Evolutionary conservation across 1,140 invertebrate genomes (phyloP).

Genomic region (Tetramorium alpestre): DNA sequence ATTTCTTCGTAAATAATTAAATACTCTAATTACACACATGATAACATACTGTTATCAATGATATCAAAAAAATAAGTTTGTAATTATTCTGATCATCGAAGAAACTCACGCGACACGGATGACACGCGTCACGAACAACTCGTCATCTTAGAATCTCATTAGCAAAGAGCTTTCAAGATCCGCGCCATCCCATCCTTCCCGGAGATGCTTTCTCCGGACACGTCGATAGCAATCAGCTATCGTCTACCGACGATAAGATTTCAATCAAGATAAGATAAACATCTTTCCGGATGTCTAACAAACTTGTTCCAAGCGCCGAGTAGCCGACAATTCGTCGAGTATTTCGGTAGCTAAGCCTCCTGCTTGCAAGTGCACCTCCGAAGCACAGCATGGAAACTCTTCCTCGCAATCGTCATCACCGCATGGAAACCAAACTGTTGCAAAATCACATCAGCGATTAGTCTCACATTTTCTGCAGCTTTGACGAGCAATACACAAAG

Average conservation of each 20-base stretch:
- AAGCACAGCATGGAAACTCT: neutral
- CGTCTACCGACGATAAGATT: neutral
- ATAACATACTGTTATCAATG: neutral
- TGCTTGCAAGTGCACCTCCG: neutral
- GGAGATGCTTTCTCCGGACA: neutral
- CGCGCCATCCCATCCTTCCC: neutral
- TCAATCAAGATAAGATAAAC: neutral
- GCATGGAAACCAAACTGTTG: neutral
- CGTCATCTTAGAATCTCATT: conserved; percentile 38
- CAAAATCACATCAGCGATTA: neutral
- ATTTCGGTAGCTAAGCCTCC: neutral
- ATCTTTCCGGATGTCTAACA: neutral
- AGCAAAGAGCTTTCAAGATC: neutral
- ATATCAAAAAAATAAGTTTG: neutral
- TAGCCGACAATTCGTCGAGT: neutral
- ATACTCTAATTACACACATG: neutral
- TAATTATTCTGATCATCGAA: neutral
- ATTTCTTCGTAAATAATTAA: neutral
- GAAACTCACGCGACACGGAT: neutral
- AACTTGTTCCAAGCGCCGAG: neutral
- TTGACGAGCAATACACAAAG: neutral
- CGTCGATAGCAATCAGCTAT: neutral
- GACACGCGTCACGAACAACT: conserved; percentile 2
- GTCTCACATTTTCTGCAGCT: neutral
- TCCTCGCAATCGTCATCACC: neutral